Evolutionary conservation across 2,797 vertebrate species (phyloP).

Genomic region (Sebastiscus albofasciatus): DNA sequence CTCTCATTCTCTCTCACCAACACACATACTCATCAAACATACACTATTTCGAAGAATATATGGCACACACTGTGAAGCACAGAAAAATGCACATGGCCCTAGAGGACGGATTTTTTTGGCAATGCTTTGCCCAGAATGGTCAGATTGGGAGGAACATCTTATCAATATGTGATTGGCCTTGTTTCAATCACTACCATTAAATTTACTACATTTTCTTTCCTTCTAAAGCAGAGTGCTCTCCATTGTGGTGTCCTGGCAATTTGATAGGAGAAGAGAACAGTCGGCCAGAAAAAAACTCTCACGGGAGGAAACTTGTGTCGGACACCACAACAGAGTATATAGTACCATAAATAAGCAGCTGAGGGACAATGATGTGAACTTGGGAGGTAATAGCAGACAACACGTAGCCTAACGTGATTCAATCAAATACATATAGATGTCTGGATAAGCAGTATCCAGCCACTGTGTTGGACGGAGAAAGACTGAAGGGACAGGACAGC

Average conservation of each 20-base stretch:
- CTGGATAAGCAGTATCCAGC: too few species aligned
- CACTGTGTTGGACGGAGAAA: too few species aligned
- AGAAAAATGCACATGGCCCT: not conserved
- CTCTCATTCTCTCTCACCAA: not conserved
- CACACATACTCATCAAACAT: conserved; percentile 7
- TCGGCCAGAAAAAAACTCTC: not conserved
- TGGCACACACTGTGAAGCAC: not conserved
- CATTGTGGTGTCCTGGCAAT: not conserved
- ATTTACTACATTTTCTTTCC: not conserved
- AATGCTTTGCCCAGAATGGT: not conserved
- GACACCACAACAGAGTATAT: not conserved
- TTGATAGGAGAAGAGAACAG: not conserved
- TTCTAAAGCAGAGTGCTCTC: not conserved
- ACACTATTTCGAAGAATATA: not conserved
- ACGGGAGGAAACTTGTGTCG: not conserved
- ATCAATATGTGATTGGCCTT: not conserved
- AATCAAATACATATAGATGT: too few species aligned
- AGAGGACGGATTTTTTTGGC: not conserved
- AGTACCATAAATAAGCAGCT: not conserved
- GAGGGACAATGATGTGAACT: not conserved
- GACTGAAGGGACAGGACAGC: too few species aligned
- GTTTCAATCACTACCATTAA: not conserved
- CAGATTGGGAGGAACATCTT: not conserved
- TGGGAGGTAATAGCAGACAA: not conserved
- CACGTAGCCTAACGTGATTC: too few species aligned